Conservation (phyloP, 1,140 invertebrate genomes). For the Diprion similis region DNA sequence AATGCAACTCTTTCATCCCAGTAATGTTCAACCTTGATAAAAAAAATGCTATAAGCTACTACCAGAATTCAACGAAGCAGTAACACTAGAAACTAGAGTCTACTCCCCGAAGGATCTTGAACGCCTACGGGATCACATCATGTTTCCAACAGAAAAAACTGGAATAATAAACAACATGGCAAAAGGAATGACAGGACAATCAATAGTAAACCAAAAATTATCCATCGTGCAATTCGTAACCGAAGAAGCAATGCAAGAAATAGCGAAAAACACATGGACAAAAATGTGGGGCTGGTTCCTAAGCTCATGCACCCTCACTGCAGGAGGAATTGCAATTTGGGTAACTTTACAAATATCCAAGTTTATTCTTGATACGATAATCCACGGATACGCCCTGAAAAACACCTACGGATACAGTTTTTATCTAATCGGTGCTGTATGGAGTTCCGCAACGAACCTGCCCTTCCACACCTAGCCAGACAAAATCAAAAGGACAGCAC, state of each 20-base stretch:
- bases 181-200: no score
- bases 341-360: neutral
- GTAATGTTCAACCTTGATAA: neutral
- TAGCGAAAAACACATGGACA: neutral
- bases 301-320: neutral
- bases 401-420: conserved; percentile 25
- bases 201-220: no score
- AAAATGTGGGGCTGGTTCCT: neutral
- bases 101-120: conserved; percentile 24
- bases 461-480: conserved; percentile 12
- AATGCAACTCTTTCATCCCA: conserved; percentile 13
- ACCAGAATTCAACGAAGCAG: conserved; percentile 10
- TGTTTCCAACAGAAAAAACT: conserved; percentile 23
- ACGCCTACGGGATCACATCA: conserved; percentile 16
- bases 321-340: conserved; percentile 3
- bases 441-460: conserved; percentile 19
- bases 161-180: neutral
- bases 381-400: conserved; percentile 18
- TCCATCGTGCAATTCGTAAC: no score
- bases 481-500: neutral
- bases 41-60: conserved; percentile 2
- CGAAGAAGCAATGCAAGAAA: neutral
- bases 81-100: conserved; percentile 27
- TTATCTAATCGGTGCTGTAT: conserved; percentile 19
- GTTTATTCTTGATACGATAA: conserved; percentile 19